Percentiles rank a stretch among this genome's conserved stretches.
Evolutionary conservation across 2,888 invertebrate species (phyloP).

Genomic region (Brachypterus glaber): DNA sequence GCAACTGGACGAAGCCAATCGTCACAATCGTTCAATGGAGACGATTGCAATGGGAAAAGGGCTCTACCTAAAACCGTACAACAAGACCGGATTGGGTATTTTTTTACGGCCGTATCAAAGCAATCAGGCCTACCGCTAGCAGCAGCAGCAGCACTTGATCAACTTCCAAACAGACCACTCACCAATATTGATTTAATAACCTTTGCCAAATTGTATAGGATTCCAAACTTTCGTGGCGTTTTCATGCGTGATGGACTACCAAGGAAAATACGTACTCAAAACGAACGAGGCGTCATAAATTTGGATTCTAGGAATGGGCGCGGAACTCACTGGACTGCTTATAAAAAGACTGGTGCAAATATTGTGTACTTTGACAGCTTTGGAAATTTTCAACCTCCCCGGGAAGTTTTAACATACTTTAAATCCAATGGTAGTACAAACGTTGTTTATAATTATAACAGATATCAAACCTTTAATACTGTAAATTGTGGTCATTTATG

Average conservation of each 20-base stretch:
- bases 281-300: conserved; percentile 10
- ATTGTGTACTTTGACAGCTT: conserved; percentile 9
- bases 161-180: conserved; percentile 21
- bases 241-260: conserved; percentile 26
- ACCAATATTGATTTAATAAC: conserved; percentile 21
- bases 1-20: conserved; percentile 27
- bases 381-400: conserved; percentile 10
- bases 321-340: conserved; percentile 10
- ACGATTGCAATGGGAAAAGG: conserved; percentile 30
- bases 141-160: conserved; percentile 6
- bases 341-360: conserved; percentile 3
- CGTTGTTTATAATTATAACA: conserved; percentile 8
- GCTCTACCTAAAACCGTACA: conserved; percentile 23
- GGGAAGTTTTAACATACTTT: conserved; percentile 8
- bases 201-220: conserved; percentile 12
- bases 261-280: not conserved
- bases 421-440: not conserved
- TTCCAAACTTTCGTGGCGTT: conserved; percentile 24
- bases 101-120: conserved; percentile 11
- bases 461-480: conserved; percentile 1
- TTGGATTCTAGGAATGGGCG: conserved; percentile 3
- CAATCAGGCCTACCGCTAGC: conserved; percentile 19
- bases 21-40: conserved; percentile 36
- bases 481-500: not conserved
- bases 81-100: conserved; percentile 22